phyloP scores from a whole-genome alignment of 2,113 vertebrate species.

The Nesogale talazaci region DNA sequence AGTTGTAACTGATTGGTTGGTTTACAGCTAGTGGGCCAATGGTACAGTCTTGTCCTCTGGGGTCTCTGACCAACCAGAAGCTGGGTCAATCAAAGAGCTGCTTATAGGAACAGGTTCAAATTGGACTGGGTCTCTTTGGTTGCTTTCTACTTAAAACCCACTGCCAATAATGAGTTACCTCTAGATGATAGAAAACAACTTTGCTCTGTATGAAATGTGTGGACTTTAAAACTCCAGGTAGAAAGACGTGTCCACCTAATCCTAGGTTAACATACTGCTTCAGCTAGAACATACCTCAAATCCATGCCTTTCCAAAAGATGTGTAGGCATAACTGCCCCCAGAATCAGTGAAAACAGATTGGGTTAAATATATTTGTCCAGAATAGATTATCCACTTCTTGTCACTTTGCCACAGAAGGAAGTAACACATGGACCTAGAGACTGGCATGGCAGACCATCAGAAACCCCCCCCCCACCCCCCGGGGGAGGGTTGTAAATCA shows the following conservation, averaged over 20 bases:
- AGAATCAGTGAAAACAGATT: constrained; percentile 24
- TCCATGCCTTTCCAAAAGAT: too few relatives aligned
- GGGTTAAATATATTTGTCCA: background rate
- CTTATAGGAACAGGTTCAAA: background rate
- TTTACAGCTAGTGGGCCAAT: background rate
- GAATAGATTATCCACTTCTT: constrained; percentile 20
- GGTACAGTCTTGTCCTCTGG: background rate
- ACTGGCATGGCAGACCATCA: background rate
- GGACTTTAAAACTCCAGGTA: constrained; percentile 60
- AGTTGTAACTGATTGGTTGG: background rate
- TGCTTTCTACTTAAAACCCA: constrained; percentile 20
- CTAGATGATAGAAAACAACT: background rate
- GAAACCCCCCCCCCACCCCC: accelerated
- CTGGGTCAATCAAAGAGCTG: constrained; percentile 29
- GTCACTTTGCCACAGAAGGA: background rate
- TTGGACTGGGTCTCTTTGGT: background rate
- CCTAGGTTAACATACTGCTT: constrained; percentile 1
- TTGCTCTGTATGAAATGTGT: constrained; percentile 56
- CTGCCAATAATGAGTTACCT: background rate
- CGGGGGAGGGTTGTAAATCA: constrained; percentile 15
- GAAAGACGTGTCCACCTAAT: background rate
- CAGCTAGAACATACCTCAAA: background rate
- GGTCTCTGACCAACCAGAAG: constrained; percentile 33
- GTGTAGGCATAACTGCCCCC: too few relatives aligned
- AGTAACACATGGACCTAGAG: background rate